Percentiles rank a stretch among this genome's conserved stretches.
Conservation (phyloP, 2,113 vertebrate species). For the Peromyscus californicus region DNA sequence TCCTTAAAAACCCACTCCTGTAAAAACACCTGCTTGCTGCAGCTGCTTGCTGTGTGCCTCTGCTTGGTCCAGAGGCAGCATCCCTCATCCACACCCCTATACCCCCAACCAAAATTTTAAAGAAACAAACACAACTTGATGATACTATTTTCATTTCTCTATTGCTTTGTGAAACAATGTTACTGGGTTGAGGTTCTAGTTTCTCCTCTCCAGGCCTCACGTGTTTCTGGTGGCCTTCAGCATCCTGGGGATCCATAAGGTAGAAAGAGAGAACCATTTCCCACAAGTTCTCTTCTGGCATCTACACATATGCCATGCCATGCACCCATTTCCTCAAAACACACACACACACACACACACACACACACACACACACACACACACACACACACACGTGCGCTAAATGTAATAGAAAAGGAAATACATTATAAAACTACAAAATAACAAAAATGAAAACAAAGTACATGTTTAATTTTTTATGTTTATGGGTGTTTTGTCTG, state of each 20-base stretch:
- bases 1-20: not conserved
- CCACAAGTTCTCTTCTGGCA: not conserved
- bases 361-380: not conserved
- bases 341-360: not conserved
- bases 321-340: not conserved
- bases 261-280: not conserved
- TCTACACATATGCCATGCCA: not conserved
- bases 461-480: not conserved
- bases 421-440: not conserved
- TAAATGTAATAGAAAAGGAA: not conserved
- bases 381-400: not conserved
- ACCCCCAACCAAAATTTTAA: not conserved
- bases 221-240: slow-evolving; percentile 42
- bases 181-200: slow-evolving; percentile 67
- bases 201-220: slow-evolving; percentile 57
- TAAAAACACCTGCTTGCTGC: no score
- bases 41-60: not conserved
- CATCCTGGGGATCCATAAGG: not conserved
- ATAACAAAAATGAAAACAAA: not conserved
- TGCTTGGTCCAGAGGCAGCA: not conserved
- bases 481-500: not conserved
- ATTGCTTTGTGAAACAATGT: slow-evolving; percentile 70
- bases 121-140: slow-evolving; percentile 44
- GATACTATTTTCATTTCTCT: slow-evolving; percentile 73
- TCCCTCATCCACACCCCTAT: not conserved